Base-by-base conservation (phyloP, 2,113 vertebrate species). In the Rhinoptilus africanus region DNA sequence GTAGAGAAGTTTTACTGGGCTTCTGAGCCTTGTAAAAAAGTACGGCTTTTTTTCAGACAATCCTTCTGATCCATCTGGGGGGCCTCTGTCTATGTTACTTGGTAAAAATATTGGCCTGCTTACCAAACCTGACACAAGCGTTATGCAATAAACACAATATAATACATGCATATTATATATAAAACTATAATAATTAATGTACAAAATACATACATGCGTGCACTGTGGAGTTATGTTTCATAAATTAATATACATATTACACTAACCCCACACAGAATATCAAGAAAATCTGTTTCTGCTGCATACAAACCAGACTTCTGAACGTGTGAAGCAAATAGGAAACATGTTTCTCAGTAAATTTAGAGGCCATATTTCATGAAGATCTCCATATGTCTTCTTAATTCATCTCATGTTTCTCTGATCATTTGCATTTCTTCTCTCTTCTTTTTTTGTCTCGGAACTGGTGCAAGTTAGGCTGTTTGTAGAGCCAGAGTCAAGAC, bases 11-110 rank as follows among this genome's bases (percentile, higher is more conserved):
- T 96, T 98, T 97, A 97, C 63, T 88, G 89, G 92, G 47, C 91
- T 88, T 90, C 89, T 68, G 92, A 96, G 96, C 41, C 95, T 96
- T 91, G 80, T 98, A 97, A 98, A 98, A 96, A 85, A 84, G 24
- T 71, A 54, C 12, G 3, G 17, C 27, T 79, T 91, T 95, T 69
- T 84, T 89, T 79, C 62, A 93, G 74, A 47, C 88, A 4, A 4
- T 63, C 62, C 90, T 90, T 96, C 79, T 94, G 95, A 96, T 97
- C 97, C 84, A 87, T 59, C 88, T 96, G 97, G 97, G 97, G 92
- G 97, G 95, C 53, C 93, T 75, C 35, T 37, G 37, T 83, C 88
- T 66, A 15, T 54, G 82, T 26, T 56, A 92, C 37, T 75, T 53
- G 45, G 68, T 87, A 76, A 95, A 96, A 92, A 91, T 72, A 85